Evolutionary conservation across 2,888 invertebrate genomes (phyloP), one percentile per base, ranked within the genome.

Genomic region (Platynereis dumerilii): DNA sequence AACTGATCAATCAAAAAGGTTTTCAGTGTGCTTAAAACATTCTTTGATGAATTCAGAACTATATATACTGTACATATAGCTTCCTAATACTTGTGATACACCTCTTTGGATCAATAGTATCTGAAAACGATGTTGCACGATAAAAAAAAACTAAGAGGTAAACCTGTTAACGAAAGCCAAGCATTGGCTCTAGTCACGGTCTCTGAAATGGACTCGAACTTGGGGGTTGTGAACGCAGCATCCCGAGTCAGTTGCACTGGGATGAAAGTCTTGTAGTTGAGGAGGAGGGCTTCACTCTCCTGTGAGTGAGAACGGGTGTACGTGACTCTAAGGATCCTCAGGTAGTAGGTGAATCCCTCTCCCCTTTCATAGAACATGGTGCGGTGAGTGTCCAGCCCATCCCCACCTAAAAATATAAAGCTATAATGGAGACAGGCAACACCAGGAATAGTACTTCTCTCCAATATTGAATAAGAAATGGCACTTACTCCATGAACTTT

Each of bases 201-300:
- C 45, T 59, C 26, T 20, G 34, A 45, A 58, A 59, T 44, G 3
- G 62, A 54, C 62, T 68, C 68, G 27, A 39, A 68, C 24, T 34
- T 24, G 5, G 65, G 63, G 2, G 48, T 27, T 7, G 27, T 27
- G 53, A 68, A 39, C 10, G 29, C 48, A 5, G 61, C 65, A 24
- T 34, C 60, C 10, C 17, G 12, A 24, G 68, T 65, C 48, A 68
- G 53, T n/a, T 45, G 56, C 15, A 34, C 20, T 17, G 68, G 68
- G 10, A 44, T 34, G 44, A 68, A 68, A n/a, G 55, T 65, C 26
- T 57, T 60, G 60, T 60, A 66, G 27, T 62, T 66, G 24, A 64
- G 58, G n/a, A 52, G n/a, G 5, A 34, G 12, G 34, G 34, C 7
- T 12, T 34, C 34, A 34, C 34, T 34, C 34, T 34, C 34, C 2